Evolutionary conservation across 2,888 invertebrate species (phyloP), one percentile per base, ranked within the genome.

Genomic region (Apeira syringaria): DNA sequence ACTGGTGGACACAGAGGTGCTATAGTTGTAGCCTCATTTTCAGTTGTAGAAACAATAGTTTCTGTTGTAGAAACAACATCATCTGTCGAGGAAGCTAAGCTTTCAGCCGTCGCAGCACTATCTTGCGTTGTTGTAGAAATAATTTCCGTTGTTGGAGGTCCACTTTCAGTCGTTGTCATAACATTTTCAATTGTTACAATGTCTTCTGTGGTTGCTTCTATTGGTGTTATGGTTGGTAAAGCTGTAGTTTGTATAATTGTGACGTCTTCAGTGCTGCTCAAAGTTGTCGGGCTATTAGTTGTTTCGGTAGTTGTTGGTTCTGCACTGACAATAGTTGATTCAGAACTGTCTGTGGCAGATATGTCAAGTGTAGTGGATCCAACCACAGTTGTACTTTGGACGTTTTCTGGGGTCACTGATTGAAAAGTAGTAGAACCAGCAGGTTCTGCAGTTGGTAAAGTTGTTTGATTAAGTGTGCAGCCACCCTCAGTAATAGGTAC

Each of bases 1-100:
- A 52, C 62, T 2, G 39, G 37, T 1, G 61, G 61, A 40, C 76
- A 71, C 3, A 68, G 43, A 2, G 41, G 30, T 1, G 27, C 26
- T 15, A 17, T 27, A 5, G 47, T 40, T 13, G 49, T 32, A 12
- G 8, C 15, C 1, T 18, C 9, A 3, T 11, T 15, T 37, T 28
- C 37, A 1, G 20, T 35, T 31, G 50, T 34, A n/a, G 27, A 26
- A 10, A 25, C 29, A 13, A 33, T 33, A 13, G 3, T 1, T 25
- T 12, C 5, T 18, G 30, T 34, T 10, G 29, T 18, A 1, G 10
- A 15, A 26, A 27, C 17, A 3, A 7, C 15, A 1, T 18, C 25
- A 5, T 31, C 31, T 9, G 28, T 36, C 8, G 31, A 46, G 5
- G 40, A 7, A 7, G 20, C 10, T 0, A 11, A 6, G 2, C 17